A percentile compares a stretch with the other conserved stretches of the same genome.
phyloP scores from a whole-genome alignment of 2,797 vertebrate genomes.

The Oryzias dopingdopingensis region DNA sequence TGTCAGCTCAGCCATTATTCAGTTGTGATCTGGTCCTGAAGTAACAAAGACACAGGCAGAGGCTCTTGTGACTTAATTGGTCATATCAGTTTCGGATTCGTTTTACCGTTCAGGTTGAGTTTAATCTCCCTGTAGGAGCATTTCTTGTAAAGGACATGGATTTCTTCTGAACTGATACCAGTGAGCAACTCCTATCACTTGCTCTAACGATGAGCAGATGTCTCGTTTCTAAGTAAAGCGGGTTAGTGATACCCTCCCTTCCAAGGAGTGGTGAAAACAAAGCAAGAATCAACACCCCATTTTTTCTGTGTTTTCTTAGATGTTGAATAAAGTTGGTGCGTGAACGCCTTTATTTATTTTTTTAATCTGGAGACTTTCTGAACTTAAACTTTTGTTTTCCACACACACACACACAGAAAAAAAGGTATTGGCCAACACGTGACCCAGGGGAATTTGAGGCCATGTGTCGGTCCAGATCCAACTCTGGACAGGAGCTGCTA shows the following conservation, averaged over 20 bases:
- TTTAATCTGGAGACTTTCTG: background rate
- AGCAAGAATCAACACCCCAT: constrained; percentile 21
- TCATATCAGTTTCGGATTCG: constrained; percentile 42
- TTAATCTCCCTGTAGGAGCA: constrained; percentile 27
- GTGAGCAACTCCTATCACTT: constrained; percentile 46
- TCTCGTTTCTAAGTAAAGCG: constrained; percentile 45
- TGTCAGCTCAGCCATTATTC: too few species aligned
- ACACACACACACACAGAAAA: too few species aligned
- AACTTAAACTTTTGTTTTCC: background rate
- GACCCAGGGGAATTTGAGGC: too few species aligned
- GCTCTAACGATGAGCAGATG: constrained; percentile 74
- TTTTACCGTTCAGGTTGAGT: constrained; percentile 53
- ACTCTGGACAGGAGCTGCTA: too few species aligned
- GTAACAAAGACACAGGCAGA: constrained; percentile 54
- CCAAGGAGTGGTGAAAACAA: constrained; percentile 19
- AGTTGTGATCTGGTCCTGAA: constrained; percentile 30
- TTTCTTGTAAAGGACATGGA: constrained; percentile 56
- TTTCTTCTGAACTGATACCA: constrained; percentile 56
- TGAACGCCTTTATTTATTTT: background rate
- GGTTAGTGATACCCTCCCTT: constrained; percentile 42
- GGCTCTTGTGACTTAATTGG: constrained; percentile 67
- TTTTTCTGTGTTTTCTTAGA: constrained; percentile 3
- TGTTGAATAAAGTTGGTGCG: background rate
- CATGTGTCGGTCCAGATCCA: too few species aligned
- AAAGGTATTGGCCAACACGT: too few species aligned